These are phyloP conservation scores for Pseudomyrmex gracilis DNA, from an alignment of 1,140 invertebrate genomes.

Conservation along the genomic window DNA sequence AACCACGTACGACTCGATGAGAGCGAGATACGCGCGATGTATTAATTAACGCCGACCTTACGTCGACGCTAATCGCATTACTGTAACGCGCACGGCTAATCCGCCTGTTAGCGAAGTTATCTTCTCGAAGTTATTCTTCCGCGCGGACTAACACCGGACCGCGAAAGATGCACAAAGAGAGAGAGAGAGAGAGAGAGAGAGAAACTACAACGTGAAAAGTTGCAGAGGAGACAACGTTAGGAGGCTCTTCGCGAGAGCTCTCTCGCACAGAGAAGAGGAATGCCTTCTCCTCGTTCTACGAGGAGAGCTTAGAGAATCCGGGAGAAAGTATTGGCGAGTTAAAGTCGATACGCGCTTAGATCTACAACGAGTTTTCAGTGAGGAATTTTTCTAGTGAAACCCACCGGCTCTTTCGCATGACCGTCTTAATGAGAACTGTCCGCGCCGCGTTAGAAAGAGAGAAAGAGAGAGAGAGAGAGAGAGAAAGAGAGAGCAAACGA, in stretches of 20 bases:
- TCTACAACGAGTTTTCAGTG: conserved; percentile 39
- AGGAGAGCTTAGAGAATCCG: conserved; percentile 61
- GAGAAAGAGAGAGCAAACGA: too few relatives aligned
- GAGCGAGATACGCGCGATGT: conserved; percentile 1
- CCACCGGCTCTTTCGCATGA: background rate
- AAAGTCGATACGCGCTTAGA: conserved; percentile 41
- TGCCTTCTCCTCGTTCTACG: conserved; percentile 37
- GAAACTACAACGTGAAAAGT: conserved; percentile 20
- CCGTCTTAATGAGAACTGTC: conserved; percentile 24
- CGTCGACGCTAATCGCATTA: conserved; percentile 36
- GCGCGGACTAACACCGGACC: conserved; percentile 3
- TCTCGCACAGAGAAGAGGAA: conserved; percentile 53
- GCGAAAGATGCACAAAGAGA: conserved; percentile 38
- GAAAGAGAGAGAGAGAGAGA: too few relatives aligned
- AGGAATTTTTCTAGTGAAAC: conserved; percentile 33
- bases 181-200: conserved; percentile 6
- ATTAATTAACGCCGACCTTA: conserved; percentile 45
- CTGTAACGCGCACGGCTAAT: conserved; percentile 33
- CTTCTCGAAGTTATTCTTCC: too few relatives aligned
- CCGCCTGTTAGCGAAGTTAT: conserved; percentile 43
- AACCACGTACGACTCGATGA: background rate
- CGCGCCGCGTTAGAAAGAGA: background rate
- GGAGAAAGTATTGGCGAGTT: conserved; percentile 71
- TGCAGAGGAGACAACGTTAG: conserved; percentile 32
- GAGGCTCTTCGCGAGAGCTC: conserved; percentile 38